phyloP scores from a whole-genome alignment of 1,140 invertebrate species.

The Acromyrmex heyeri region DNA sequence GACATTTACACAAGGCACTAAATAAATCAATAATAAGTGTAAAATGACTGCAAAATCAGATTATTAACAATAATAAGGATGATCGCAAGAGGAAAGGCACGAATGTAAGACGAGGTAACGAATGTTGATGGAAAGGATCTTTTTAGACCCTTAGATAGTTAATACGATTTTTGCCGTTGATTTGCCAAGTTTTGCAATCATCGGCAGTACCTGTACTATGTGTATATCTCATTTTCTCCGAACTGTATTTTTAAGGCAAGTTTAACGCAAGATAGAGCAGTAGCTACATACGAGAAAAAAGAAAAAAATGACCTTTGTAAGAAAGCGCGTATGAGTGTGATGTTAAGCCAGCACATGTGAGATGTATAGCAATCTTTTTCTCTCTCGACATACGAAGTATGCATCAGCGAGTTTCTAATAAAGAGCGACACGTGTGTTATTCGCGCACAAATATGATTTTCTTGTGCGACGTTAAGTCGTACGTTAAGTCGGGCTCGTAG shows the following conservation, averaged over 20 bases:
- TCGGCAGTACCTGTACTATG: conserved; percentile 81
- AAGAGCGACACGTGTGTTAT: conserved; percentile 66
- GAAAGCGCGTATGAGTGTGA: conserved; percentile 53
- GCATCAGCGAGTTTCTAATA: conserved; percentile 58
- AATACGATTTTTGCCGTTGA: conserved; percentile 75
- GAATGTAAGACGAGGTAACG: conserved; percentile 32
- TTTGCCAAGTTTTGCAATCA: conserved; percentile 68
- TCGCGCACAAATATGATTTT: conserved; percentile 67
- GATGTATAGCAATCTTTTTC: conserved; percentile 68
- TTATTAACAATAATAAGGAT: conserved; percentile 66
- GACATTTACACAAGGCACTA: conserved; percentile 76
- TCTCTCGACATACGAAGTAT: conserved; percentile 36
- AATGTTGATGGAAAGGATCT: conserved; percentile 61
- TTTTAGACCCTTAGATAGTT: conserved; percentile 72
- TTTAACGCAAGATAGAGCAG: conserved; percentile 62
- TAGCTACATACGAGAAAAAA: conserved; percentile 49
- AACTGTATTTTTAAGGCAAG: conserved; percentile 80
- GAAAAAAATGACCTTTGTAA: conserved; percentile 51
- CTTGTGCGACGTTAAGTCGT: conserved; percentile 29
- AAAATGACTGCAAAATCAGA: conserved; percentile 65
- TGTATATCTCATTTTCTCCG: conserved; percentile 81
- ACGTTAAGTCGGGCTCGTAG: conserved; percentile 6
- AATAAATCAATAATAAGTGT: conserved; percentile 74
- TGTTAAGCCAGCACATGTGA: conserved; percentile 62
- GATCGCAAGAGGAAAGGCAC: conserved; percentile 10